Percentiles rank a stretch among this genome's conserved stretches.
phyloP scores from a whole-genome alignment of 2,888 invertebrate species.

The Asteroscopus sphinx region DNA sequence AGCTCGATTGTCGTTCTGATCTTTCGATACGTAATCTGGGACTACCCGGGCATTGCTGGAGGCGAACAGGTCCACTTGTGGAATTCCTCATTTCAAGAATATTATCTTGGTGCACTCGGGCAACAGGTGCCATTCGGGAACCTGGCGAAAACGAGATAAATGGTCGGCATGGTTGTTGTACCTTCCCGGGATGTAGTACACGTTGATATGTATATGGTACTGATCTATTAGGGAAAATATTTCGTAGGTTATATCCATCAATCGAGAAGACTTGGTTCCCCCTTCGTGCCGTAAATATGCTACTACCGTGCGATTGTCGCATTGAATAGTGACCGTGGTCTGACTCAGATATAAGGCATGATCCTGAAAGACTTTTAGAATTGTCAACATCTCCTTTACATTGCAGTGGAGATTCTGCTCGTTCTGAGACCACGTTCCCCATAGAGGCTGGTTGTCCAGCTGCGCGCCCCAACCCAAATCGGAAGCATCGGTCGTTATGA shows the following conservation, averaged over 20 bases:
- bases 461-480: slow-evolving; percentile 55
- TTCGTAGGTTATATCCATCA: slow-evolving; percentile 45
- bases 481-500: slow-evolving; percentile 51
- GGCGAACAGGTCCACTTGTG: slow-evolving; percentile 55
- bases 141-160: slow-evolving; percentile 36
- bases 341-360: slow-evolving; percentile 3
- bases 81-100: slow-evolving; percentile 50
- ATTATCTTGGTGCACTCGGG: slow-evolving; percentile 26
- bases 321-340: slow-evolving; percentile 45
- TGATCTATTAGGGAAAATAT: slow-evolving; percentile 38
- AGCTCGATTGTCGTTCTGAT: slow-evolving; percentile 41
- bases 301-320: slow-evolving; percentile 57
- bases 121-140: slow-evolving; percentile 56
- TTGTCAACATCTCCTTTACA: slow-evolving; percentile 49
- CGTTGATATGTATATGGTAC: slow-evolving; percentile 25
- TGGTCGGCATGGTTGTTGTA: slow-evolving; percentile 59
- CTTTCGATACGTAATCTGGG: slow-evolving; percentile 32
- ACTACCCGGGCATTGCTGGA: slow-evolving; percentile 50
- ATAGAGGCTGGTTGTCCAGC: slow-evolving; percentile 36
- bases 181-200: slow-evolving; percentile 48
- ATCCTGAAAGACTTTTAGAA: slow-evolving; percentile 28
- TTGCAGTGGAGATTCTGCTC: slow-evolving; percentile 48
- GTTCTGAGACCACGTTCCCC: slow-evolving; percentile 29
- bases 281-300: slow-evolving; percentile 60
- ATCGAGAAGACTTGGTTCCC: slow-evolving; percentile 51